Percentiles rank a stretch among this genome's conserved stretches.
Evolutionary conservation across 1,140 invertebrate genomes (phyloP).

Genomic region (Orchestia grillus): DNA sequence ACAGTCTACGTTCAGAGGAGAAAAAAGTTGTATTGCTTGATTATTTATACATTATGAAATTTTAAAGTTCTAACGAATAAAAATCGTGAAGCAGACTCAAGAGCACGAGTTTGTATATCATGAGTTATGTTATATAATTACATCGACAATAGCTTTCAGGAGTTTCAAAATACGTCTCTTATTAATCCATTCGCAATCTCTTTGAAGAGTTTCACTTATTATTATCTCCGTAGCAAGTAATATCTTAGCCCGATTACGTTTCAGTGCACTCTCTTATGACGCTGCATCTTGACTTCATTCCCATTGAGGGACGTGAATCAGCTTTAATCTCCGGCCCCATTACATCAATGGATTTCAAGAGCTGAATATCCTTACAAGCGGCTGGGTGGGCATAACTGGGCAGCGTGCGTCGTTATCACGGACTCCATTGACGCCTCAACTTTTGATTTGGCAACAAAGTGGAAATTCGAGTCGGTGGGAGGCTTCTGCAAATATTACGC

Average conservation of each 20-base stretch:
- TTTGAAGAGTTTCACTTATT: too few species aligned
- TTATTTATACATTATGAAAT: too few species aligned
- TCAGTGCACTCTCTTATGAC: background rate
- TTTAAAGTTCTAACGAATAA: too few species aligned
- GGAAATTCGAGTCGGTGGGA: background rate
- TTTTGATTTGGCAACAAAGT: conserved; percentile 39
- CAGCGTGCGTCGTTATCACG: background rate
- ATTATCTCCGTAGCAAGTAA: too few species aligned
- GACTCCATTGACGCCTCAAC: conserved; percentile 5
- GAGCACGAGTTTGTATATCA: too few species aligned
- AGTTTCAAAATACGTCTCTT: too few species aligned
- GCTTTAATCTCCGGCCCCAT: background rate
- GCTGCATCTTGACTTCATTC: background rate
- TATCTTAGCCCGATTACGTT: background rate
- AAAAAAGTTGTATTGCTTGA: too few species aligned
- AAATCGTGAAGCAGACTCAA: too few species aligned
- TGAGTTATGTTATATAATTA: too few species aligned
- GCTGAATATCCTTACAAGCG: background rate
- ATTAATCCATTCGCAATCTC: too few species aligned
- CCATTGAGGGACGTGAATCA: background rate
- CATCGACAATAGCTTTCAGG: too few species aligned
- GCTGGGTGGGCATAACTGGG: background rate
- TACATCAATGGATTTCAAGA: background rate
- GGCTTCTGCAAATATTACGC: conserved; percentile 25
- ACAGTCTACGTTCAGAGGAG: too few species aligned